Evolutionary conservation across 30 jellyfish, hydroid and myxozoan genomes (phyloP), one percentile per base, ranked within the genome.

Genomic region (Chrysaora quinquecirrha): DNA sequence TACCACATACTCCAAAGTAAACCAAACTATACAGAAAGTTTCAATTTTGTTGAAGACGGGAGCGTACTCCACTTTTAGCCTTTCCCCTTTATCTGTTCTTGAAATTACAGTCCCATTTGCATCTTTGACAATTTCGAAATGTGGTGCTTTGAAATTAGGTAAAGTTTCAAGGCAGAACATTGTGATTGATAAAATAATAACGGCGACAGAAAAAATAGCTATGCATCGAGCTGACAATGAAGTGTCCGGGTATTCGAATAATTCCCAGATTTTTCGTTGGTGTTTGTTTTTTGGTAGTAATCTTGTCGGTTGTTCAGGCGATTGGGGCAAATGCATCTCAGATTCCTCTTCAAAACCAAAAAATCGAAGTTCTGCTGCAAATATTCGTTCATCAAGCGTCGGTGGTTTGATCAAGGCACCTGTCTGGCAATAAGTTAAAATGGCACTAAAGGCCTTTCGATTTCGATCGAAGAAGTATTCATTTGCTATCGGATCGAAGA

Each of bases 121-220:
- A 72, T 78, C 80, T 35, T 52, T 83, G 34, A 20, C 48, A 6
- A 48, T 62, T 48, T 75, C 52, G 38, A 83, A 90, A 52, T 31
- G 48, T 19, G 93, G 67, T 34, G 83, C 96, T 34, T 86, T 92
- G 68, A 92, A 92, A 58, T 88, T 87, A 31, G 98, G 98, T 56
- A 92, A 71, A 7, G 98, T 92, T 81, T 92, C 98, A 61, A 92
- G 50, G 78, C 98, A 92, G 71, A 92, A 92, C 98, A 92, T 92
- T 1, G 87, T 82, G 31, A 92, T 92, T 56, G 98, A 92, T 38
- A 92, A 34, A 20, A 92, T 30, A 54, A 92, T 92, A 54, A 92
- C 96, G 47, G 94, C 35, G 66, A 92, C 90, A 2, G 98, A 92
- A 66, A 92, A 92, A 1, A 92, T 76, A 33, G 98, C 95, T 34